Conservation (phyloP, 2,113 vertebrate genomes). For the Stegastes partitus region DNA sequence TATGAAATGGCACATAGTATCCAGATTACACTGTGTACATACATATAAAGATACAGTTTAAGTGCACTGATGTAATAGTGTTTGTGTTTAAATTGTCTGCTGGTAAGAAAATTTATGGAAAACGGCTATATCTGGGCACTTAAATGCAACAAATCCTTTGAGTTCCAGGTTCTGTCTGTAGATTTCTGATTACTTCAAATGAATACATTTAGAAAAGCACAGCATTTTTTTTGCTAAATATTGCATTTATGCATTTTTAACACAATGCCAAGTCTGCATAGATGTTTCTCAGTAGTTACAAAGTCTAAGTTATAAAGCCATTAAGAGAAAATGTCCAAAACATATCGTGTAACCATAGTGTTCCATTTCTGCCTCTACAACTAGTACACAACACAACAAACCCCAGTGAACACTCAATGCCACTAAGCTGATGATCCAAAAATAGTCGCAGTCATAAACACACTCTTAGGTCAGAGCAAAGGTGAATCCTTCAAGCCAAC, state of each 20-base stretch:
- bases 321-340: slow-evolving; percentile 6
- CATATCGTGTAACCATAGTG: slow-evolving; percentile 5
- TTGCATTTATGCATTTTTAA: slow-evolving; percentile 14
- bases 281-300: neutral
- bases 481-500: slow-evolving; percentile 59
- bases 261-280: slow-evolving; percentile 13
- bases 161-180: neutral
- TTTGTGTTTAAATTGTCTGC: slow-evolving; percentile 24
- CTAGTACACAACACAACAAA: slow-evolving; percentile 60
- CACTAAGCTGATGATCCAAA: slow-evolving; percentile 71
- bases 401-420: slow-evolving; percentile 42
- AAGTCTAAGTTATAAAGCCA: slow-evolving; percentile 8
- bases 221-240: slow-evolving; percentile 7
- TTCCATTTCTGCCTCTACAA: slow-evolving; percentile 18
- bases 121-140: slow-evolving; percentile 20
- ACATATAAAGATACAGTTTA: slow-evolving; percentile 20
- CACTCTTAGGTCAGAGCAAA: slow-evolving; percentile 59
- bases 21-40: slow-evolving; percentile 23
- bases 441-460: slow-evolving; percentile 72
- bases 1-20: slow-evolving; percentile 41
- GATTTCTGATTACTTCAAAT: neutral
- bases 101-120: slow-evolving; percentile 1
- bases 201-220: slow-evolving; percentile 6
- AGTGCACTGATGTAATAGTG: slow-evolving; percentile 4
- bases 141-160: slow-evolving; percentile 23